A percentile compares a stretch with the other conserved stretches of the same genome.
Conservation (phyloP, 2,888 invertebrate genomes). For the Catocala sponsa region DNA sequence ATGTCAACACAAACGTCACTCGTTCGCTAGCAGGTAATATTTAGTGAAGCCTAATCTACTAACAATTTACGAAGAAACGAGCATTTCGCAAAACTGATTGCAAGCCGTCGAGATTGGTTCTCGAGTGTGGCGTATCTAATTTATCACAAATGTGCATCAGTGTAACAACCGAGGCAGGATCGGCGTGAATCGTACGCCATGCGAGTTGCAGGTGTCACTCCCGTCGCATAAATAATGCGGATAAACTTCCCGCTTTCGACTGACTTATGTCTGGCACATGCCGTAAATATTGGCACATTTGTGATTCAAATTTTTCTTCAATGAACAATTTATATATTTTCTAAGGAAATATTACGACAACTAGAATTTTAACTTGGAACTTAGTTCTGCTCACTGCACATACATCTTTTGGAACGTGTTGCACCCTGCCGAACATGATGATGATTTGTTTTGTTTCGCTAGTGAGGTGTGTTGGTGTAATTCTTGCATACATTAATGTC, state of each 20-base stretch:
- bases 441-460: constrained; percentile 10
- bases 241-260: constrained; percentile 58
- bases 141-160: constrained; percentile 77
- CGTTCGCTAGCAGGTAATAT: constrained; percentile 39
- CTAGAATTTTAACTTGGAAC: neutral
- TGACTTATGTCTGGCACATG: constrained; percentile 47
- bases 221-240: constrained; percentile 63
- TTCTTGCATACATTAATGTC: constrained; percentile 10
- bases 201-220: constrained; percentile 67
- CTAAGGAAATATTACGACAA: too few relatives aligned
- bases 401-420: neutral
- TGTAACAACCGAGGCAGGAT: constrained; percentile 51
- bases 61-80: constrained; percentile 74
- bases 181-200: constrained; percentile 35
- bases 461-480: constrained; percentile 2
- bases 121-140: constrained; percentile 77
- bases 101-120: constrained; percentile 74
- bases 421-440: neutral
- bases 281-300: constrained; percentile 44
- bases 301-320: constrained; percentile 46
- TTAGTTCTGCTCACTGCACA: neutral
- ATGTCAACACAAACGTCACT: constrained; percentile 32
- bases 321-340: constrained; percentile 9
- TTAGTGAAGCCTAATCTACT: constrained; percentile 60
- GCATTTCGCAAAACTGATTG: constrained; percentile 82